Base-by-base conservation (phyloP, 1,140 invertebrate genomes). In the Nomia melanderi region DNA sequence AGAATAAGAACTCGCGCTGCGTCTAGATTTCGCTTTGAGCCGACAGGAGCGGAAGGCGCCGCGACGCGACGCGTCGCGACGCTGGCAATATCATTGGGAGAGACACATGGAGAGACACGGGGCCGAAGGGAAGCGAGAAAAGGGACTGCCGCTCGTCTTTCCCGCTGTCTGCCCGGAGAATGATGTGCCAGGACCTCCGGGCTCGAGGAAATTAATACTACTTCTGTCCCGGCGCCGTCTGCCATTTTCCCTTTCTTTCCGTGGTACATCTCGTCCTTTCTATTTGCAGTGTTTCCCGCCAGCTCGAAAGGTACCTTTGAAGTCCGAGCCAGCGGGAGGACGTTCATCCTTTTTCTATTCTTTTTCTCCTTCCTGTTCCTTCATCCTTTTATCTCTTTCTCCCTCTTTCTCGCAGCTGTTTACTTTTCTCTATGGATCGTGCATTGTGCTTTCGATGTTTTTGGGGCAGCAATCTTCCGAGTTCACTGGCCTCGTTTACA, bases 171-270 rank as follows among this genome's bases (percentile, higher is more conserved):
- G 78, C 41, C 41, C 56, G 56, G 66, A 82, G 77, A 87, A 87
- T 86, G 82, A 88, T 84, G 79, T 69, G 62, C 57, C 71, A 54
- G 65, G 70, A 82, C 84, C 80, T 81, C 70, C 65, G 78, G 80
- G 78, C 75, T 79, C 44, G 62, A 70, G 80, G 82, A 86, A 88
- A 89, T 89, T 87, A 89, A 88, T 88, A 88, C 87, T 83, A 85
- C 78, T 87, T 81, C 85, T 88, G 85, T 86, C 84, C 78, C 84
- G 65, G 39, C 72, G 78, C 50, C 75, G 73, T 84, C 77, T 76
- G 63, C 72, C 63, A 27, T 77, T 73, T 70, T 84, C 59, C 71
- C 53, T 69, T 70, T 73, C 60, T 59, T 57, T 70, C 59, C 36
- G 44, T 20, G 54, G 63, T 64, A n/a, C n/a, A 36, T 77, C 76